phyloP scores from a whole-genome alignment of 2,113 vertebrate genomes.

The Hippoglossus stenolepis region DNA sequence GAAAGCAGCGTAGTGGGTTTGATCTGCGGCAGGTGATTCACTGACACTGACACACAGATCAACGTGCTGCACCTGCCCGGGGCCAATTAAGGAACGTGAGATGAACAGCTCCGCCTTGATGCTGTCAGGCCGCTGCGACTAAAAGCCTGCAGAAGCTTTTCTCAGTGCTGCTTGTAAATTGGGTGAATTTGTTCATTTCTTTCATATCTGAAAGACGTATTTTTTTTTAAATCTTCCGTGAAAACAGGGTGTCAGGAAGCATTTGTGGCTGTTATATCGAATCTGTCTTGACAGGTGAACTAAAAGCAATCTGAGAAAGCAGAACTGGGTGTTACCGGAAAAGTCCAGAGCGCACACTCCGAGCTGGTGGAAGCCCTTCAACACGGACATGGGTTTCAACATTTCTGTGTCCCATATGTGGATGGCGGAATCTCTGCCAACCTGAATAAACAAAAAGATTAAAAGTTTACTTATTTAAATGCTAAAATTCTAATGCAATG shows the following conservation, averaged over 20 bases:
- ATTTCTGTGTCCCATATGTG: constrained; percentile 98
- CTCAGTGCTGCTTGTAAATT: constrained; percentile 39
- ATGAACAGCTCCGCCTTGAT: constrained; percentile 46
- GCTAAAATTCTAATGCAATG: too few relatives aligned
- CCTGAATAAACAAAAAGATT: constrained; percentile 79
- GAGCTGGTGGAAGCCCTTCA: constrained; percentile 95
- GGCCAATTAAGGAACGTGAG: constrained; percentile 65
- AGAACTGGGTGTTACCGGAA: constrained; percentile 86
- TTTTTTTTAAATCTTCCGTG: neutral
- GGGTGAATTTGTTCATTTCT: constrained; percentile 24
- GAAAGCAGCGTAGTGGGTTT: constrained; percentile 49
- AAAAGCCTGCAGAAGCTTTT: constrained; percentile 30
- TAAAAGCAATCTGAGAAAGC: constrained; percentile 3
- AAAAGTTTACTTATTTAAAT: neutral
- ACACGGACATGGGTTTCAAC: constrained; percentile 92
- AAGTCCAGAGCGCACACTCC: constrained; percentile 97
- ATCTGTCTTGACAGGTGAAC: neutral
- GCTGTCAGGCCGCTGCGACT: constrained; percentile 36
- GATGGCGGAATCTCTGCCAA: constrained; percentile 94
- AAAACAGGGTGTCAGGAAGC: constrained; percentile 18
- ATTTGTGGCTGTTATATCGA: constrained; percentile 15
- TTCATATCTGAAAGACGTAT: constrained; percentile 19
- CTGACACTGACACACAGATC: constrained; percentile 58
- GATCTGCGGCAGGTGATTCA: constrained; percentile 62
- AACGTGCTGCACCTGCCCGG: constrained; percentile 27